Evolutionary conservation across 2,113 vertebrate genomes (phyloP).

Genomic region (Miniopterus natalensis): DNA sequence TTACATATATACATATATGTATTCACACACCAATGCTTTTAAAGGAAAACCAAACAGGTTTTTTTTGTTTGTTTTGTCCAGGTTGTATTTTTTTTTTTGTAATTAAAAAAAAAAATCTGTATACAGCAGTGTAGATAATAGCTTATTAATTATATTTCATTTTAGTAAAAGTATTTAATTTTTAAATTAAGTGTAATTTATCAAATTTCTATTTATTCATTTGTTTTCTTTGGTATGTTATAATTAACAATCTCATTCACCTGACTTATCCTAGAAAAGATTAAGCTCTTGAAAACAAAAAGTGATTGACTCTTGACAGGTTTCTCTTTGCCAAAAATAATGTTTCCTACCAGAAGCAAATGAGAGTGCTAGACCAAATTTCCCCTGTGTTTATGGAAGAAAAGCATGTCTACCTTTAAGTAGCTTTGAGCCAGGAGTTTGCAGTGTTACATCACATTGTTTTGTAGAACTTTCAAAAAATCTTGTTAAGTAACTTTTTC

Average conservation of each 20-base stretch:
- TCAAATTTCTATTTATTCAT: conserved; percentile 77
- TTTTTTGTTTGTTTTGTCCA: conserved; percentile 50
- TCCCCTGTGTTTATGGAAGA: conserved; percentile 23
- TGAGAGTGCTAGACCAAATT: conserved; percentile 39
- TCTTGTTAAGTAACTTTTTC: conserved; percentile 55
- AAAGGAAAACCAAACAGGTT: conserved; percentile 58
- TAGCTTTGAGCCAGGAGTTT: conserved; percentile 30
- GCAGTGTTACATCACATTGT: background rate
- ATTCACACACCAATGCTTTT: conserved; percentile 71
- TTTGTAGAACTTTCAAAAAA: conserved; percentile 58
- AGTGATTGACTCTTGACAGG: conserved; percentile 50
- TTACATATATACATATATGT: conserved; percentile 63
- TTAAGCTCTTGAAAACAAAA: conserved; percentile 73
- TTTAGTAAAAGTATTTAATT: conserved; percentile 76
- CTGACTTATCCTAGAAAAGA: conserved; percentile 39
- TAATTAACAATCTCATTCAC: conserved; percentile 64
- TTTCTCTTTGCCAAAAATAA: conserved; percentile 71
- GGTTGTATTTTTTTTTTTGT: background rate
- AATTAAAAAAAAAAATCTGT: conserved; percentile 26
- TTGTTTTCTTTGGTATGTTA: conserved; percentile 57
- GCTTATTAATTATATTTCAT: conserved; percentile 63
- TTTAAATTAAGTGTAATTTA: conserved; percentile 78
- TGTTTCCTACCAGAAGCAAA: conserved; percentile 66
- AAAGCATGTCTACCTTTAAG: conserved; percentile 37
- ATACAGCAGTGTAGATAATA: conserved; percentile 50